Base-by-base conservation (phyloP, 2,888 invertebrate genomes). In the Elaeidobius kamerunicus region DNA sequence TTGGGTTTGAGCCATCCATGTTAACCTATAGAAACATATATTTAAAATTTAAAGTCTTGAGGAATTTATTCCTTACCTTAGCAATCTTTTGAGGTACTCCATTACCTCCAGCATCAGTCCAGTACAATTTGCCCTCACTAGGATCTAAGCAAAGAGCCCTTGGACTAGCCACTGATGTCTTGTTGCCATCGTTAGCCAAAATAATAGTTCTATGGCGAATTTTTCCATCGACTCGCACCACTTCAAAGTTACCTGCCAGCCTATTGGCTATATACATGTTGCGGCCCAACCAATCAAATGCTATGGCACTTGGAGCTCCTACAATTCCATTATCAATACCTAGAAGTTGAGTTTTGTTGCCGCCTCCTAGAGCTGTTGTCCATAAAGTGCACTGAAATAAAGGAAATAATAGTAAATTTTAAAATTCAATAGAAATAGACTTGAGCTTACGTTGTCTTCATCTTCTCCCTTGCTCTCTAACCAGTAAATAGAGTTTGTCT, bases 271-370 rank as follows among this genome's bases (percentile, higher is more conserved):
- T 86, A 70, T 88, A 97, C 27, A 99, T 72, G 75, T 98, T 99
- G 47, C 95, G 79, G 2, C 97, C 96, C 16, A 97, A 78, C 97
- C 98, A 98, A 71, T 99, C 98, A 67, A 96, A 91, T 0, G 97
- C 96, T 32, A 99, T 82, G 0, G 91, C 84, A 27, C 90, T 89
- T 0, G 96, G 91, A 0, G 93, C 87, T 0, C 96, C 94, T 6
- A 94, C 87, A 40, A 95, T 82, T n/a, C 95, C 91, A 1, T 84
- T 81, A 63, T 90, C 88, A 3, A 77, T 72, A n/a, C 87, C 86
- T 4, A 93, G 78, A 71, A 94, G 88, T 63, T 87, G 86, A 0
- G 87, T 85, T 64, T 83, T 83, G 64, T 91, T 91, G 1, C 92
- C 91, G 9, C 92, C 94, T 9, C 85, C 85, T 62, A 91, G 86